These are phyloP conservation scores for Caretta caretta DNA, from an alignment of 2,113 vertebrate species.

Conservation along the genomic window DNA sequence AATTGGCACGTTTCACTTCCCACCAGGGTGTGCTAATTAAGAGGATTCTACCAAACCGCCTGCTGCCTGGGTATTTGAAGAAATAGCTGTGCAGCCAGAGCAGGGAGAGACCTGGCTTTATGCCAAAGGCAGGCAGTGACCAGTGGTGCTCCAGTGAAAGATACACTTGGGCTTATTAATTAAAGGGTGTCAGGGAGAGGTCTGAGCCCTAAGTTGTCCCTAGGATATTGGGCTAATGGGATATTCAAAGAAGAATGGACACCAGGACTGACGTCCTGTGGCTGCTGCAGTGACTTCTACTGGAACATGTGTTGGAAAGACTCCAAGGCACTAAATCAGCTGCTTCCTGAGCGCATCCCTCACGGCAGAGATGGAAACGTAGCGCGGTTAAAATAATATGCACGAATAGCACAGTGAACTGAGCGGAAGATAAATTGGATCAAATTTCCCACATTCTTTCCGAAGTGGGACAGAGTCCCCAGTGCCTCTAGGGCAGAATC, in stretches of 20 bases:
- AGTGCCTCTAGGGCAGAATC: neutral
- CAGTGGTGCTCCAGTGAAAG: neutral
- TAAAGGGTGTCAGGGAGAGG: neutral
- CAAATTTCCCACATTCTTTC: neutral
- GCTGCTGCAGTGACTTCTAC: too few relatives aligned
- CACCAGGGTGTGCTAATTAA: conserved; percentile 8
- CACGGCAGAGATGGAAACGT: neutral
- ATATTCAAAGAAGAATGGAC: neutral
- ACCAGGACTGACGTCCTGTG: neutral
- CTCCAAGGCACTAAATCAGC: neutral
- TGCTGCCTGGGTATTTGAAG: neutral
- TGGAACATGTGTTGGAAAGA: rapidly evolving
- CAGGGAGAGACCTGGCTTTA: neutral
- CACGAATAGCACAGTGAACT: rapidly evolving
- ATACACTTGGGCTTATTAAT: neutral
- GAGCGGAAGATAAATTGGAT: neutral
- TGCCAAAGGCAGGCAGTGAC: neutral
- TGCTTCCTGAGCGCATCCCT: neutral
- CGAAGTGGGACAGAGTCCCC: neutral
- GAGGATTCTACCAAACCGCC: neutral
- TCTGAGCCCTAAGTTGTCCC: neutral
- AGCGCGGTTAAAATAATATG: neutral
- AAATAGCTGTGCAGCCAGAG: neutral
- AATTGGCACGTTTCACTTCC: conserved; percentile 16
- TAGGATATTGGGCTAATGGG: rapidly evolving